phyloP scores from a whole-genome alignment of 2,113 vertebrate species.

The Meriones unguiculatus region DNA sequence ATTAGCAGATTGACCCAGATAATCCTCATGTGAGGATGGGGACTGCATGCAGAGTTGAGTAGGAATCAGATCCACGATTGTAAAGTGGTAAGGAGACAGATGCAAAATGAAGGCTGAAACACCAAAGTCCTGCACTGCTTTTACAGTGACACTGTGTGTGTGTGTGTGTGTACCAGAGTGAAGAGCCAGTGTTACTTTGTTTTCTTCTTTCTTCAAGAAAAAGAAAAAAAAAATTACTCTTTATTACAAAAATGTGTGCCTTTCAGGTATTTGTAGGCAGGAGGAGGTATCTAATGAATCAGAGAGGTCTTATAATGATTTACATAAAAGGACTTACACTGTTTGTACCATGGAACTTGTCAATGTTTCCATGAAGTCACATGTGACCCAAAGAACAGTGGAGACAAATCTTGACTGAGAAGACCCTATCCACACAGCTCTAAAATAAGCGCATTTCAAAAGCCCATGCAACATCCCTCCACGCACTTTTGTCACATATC shows the following conservation, averaged over 20 bases:
- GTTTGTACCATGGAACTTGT: background rate
- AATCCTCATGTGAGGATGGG: accelerated
- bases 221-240: background rate
- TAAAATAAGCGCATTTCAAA: background rate
- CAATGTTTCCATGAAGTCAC: background rate
- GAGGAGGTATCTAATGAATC: background rate
- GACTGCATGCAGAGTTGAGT: too few relatives aligned
- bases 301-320: background rate
- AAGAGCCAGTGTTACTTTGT: background rate
- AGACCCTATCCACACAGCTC: background rate
- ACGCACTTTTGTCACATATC: background rate
- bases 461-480: background rate
- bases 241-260: background rate
- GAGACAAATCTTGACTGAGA: background rate
- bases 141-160: too few relatives aligned
- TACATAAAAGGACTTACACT: too few relatives aligned
- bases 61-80: background rate
- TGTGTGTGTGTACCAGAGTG: too few relatives aligned
- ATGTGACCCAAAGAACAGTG: too few relatives aligned
- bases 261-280: background rate
- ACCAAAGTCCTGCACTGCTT: background rate
- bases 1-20: too few relatives aligned
- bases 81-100: background rate
- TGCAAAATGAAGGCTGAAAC: background rate
- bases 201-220: background rate